These are phyloP conservation scores for Thymelicus acteon DNA, from an alignment of 2,888 invertebrate species.

Conservation along the genomic window DNA sequence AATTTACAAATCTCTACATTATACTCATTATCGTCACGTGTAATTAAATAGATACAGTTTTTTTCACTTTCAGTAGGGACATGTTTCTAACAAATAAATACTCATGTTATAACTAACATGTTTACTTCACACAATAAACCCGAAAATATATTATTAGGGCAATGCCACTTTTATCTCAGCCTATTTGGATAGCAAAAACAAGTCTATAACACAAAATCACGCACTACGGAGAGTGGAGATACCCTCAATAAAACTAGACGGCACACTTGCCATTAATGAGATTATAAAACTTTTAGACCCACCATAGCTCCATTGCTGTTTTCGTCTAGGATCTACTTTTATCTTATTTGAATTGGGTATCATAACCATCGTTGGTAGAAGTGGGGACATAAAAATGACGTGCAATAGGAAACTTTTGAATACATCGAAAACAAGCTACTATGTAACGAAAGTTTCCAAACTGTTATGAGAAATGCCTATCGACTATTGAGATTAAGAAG, in stretches of 20 bases:
- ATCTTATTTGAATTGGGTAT: conserved; percentile 40
- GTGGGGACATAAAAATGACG: conserved; percentile 15
- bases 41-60: too few relatives aligned
- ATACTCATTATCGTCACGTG: too few relatives aligned
- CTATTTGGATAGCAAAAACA: conserved; percentile 68
- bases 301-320: conserved; percentile 53
- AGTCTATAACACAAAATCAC: conserved; percentile 64
- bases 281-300: conserved; percentile 69
- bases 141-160: conserved; percentile 31
- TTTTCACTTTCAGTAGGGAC: too few relatives aligned
- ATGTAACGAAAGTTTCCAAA: conserved; percentile 4
- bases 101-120: background rate
- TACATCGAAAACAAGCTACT: conserved; percentile 9
- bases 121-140: background rate
- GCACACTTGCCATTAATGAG: conserved; percentile 66
- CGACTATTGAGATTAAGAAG: conserved; percentile 5
- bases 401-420: background rate
- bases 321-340: conserved; percentile 50
- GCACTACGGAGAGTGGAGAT: conserved; percentile 53
- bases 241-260: conserved; percentile 57
- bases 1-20: too few relatives aligned
- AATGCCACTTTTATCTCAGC: conserved; percentile 56
- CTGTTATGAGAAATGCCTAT: background rate
- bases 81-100: background rate
- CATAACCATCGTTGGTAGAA: conserved; percentile 10